Conservation (phyloP, 2,797 vertebrate genomes). For the Clamator glandarius region DNA sequence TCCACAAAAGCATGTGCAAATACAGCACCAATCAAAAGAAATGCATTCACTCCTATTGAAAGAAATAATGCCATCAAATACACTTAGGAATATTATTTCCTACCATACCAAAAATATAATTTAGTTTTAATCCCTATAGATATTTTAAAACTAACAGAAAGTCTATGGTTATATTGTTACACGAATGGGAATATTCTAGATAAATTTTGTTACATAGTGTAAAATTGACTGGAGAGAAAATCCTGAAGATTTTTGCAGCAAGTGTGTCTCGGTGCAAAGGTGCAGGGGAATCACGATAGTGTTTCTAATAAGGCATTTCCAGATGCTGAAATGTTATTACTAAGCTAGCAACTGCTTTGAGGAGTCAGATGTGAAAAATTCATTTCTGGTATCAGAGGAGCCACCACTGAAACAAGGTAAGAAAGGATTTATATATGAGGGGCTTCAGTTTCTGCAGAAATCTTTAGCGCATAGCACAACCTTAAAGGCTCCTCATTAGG, state of each 20-base stretch:
- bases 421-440: not conserved
- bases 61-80: not conserved
- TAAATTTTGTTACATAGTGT: conserved; percentile 43
- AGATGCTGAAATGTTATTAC: conserved; percentile 56
- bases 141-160: not conserved
- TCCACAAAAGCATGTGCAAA: not conserved
- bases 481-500: conserved; percentile 54
- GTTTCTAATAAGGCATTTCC: conserved; percentile 61
- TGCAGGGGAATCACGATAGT: not conserved
- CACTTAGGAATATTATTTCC: not conserved
- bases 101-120: not conserved
- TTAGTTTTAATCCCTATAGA: not conserved
- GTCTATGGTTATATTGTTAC: not conserved
- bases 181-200: conserved; percentile 28
- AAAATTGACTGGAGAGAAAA: conserved; percentile 58
- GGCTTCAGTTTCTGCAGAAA: conserved; percentile 17
- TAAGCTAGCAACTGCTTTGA: conserved; percentile 40
- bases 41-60: not conserved
- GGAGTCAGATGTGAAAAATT: conserved; percentile 57
- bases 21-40: not conserved
- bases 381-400: conserved; percentile 44
- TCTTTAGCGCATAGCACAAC: conserved; percentile 41
- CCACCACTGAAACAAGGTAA: conserved; percentile 23
- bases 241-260: conserved; percentile 40
- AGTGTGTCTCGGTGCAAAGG: not conserved